These are phyloP conservation scores for Rhombomys opimus DNA, from an alignment of 2,113 vertebrate species.

Conservation along the genomic window DNA sequence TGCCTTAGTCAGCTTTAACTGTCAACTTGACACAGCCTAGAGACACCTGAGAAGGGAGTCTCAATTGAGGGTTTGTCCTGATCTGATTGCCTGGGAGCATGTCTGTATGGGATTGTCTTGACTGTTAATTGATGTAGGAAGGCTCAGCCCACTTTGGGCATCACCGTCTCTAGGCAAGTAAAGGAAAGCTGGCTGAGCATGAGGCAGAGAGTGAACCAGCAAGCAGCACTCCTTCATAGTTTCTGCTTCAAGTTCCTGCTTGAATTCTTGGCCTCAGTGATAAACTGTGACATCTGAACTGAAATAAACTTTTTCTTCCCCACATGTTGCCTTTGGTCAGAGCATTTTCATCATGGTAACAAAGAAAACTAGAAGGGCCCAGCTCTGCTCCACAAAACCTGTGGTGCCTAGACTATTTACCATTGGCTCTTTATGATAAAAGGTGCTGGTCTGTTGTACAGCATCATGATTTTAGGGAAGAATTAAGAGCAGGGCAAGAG, in stretches of 20 bases:
- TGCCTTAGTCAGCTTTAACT: not conserved
- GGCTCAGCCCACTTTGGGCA: not conserved
- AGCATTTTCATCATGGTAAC: not conserved
- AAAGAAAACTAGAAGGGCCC: not conserved
- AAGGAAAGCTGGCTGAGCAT: not conserved
- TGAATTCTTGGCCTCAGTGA: not conserved
- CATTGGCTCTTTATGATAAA: not conserved
- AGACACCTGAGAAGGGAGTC: not conserved
- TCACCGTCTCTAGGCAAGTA: not conserved
- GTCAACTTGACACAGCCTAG: not conserved
- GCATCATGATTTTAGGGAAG: not conserved
- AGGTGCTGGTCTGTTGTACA: not conserved
- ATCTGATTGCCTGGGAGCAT: not conserved
- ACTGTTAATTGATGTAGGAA: not conserved
- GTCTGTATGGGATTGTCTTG: not conserved
- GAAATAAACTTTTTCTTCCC: not conserved
- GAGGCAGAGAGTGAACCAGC: not conserved
- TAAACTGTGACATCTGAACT: not conserved
- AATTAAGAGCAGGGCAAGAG: not conserved
- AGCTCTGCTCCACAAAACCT: not conserved
- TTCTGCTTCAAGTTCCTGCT: not conserved
- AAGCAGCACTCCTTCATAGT: not conserved
- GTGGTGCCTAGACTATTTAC: not conserved
- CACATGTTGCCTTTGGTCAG: not conserved
- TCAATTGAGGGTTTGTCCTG: not conserved